Evolutionary conservation across 2,797 vertebrate species (phyloP).

Genomic region (Gymnodraco acuticeps): DNA sequence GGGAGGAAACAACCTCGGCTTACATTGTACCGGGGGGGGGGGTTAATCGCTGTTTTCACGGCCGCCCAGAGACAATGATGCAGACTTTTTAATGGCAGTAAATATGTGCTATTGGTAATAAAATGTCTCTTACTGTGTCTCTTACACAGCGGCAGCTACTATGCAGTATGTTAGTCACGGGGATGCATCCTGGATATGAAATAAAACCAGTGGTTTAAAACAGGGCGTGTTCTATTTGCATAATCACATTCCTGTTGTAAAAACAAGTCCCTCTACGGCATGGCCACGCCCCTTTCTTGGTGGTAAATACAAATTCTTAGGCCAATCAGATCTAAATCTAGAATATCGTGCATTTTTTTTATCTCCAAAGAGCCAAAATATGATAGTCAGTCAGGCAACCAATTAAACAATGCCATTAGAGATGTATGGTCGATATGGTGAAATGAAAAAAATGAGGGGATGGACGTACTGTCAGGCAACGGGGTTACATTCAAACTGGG

Average conservation of each 20-base stretch:
- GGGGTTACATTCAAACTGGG: too few species aligned
- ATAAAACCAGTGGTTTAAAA: background rate
- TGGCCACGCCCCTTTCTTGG: too few species aligned
- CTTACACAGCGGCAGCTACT: background rate
- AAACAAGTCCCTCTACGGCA: too few species aligned
- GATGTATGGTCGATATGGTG: too few species aligned
- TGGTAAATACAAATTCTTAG: too few species aligned
- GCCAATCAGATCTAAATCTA: too few species aligned
- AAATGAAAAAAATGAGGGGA: too few species aligned
- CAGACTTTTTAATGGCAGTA: background rate
- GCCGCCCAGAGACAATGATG: background rate
- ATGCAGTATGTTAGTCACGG: background rate
- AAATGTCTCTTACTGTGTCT: background rate
- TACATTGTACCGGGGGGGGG: constrained; percentile 19
- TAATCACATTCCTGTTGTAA: background rate
- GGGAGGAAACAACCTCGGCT: constrained; percentile 26
- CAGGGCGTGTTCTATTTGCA: background rate
- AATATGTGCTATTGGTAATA: background rate
- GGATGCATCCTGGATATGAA: background rate
- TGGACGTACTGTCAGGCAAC: too few species aligned
- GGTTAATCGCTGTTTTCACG: constrained; percentile 19
- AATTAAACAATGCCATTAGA: too few species aligned
- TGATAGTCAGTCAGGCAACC: too few species aligned
- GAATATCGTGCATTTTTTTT: too few species aligned
- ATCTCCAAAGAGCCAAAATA: too few species aligned